Base-by-base conservation (phyloP, 2,888 invertebrate genomes). In the Podabrus alpinus region DNA sequence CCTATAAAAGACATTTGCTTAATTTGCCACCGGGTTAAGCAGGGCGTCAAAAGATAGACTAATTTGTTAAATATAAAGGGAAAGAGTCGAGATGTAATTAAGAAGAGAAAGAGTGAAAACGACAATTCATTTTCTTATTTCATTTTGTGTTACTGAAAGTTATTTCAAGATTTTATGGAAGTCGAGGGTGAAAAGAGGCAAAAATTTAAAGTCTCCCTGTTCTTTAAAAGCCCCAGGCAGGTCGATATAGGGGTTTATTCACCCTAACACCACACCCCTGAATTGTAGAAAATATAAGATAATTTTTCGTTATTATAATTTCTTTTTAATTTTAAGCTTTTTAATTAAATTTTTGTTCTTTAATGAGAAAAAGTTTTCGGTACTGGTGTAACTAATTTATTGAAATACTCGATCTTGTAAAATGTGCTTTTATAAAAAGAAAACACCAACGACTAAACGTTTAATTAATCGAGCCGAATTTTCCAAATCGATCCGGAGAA, bases 161-260 rank as follows among this genome's bases (percentile, higher is more conserved):
- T 83, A 84, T 83, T 84, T 82, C 82, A 73, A 79, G 83, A 83
- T 83, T 83, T 83, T 83, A 82, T 83, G 82, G 80, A 83, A 81
- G 81, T 81, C 78, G 79, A 78, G 79, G 79, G 79, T 78, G 78
- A 78, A 79, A 78, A 77, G 79, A 76, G 77, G 79, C 80, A 79
- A 82, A 83, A 83, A 83, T 84, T 83, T 82, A 82, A 83, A 83
- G 83, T 82, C 82, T 81, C 83, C 82, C 81, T 82, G 82, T 81
- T 83, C 82, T 81, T 81, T 82, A 83, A 83, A 82, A 76, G 81
- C 81, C 80, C 81, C 81, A 80, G 81, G 81, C 82, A 82, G 84
- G 85, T 84, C 85, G 85, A 85, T 84, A 83, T 81, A 82, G 82
- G 82, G 83, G 83, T 84, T 84, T 83, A 81, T 83, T 82, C 82